A percentile compares a stretch with the other conserved stretches of the same genome.
These are phyloP conservation scores for Steinernema khuongi DNA, from an alignment of 1,140 invertebrate species.

Conservation along the genomic window DNA sequence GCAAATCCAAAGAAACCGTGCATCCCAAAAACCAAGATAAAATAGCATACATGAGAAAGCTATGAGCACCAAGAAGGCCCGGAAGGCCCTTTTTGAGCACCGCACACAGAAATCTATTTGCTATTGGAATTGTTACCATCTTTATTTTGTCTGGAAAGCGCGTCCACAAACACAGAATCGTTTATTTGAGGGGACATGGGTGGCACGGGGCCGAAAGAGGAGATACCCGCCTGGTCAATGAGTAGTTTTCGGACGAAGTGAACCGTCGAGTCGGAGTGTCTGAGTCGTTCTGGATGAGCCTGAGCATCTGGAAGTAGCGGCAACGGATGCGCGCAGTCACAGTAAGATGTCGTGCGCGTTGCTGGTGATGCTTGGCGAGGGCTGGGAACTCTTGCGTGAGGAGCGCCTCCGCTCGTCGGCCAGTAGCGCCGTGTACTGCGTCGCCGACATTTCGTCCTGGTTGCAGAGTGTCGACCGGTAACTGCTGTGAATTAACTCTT, in stretches of 20 bases:
- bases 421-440: constrained; percentile 50
- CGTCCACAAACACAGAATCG: background rate
- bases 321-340: constrained; percentile 21
- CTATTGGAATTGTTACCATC: too few relatives aligned
- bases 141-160: too few relatives aligned
- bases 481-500: constrained; percentile 26
- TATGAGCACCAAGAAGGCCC: too few relatives aligned
- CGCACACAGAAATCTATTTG: too few relatives aligned
- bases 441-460: constrained; percentile 22
- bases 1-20: too few relatives aligned
- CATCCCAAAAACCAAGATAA: too few relatives aligned
- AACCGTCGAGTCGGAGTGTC: background rate
- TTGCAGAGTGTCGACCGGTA: constrained; percentile 35
- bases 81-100: too few relatives aligned
- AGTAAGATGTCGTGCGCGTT: constrained; percentile 53
- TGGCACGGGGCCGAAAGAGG: background rate
- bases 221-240: background rate
- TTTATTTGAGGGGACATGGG: background rate
- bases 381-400: constrained; percentile 42
- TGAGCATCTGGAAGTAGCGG: background rate
- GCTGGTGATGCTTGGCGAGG: constrained; percentile 44
- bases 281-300: background rate
- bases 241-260: background rate
- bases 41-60: too few relatives aligned
- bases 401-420: constrained; percentile 42